These are phyloP conservation scores for Parus major DNA, from an alignment of 2,113 vertebrate species.

Conservation along the genomic window DNA sequence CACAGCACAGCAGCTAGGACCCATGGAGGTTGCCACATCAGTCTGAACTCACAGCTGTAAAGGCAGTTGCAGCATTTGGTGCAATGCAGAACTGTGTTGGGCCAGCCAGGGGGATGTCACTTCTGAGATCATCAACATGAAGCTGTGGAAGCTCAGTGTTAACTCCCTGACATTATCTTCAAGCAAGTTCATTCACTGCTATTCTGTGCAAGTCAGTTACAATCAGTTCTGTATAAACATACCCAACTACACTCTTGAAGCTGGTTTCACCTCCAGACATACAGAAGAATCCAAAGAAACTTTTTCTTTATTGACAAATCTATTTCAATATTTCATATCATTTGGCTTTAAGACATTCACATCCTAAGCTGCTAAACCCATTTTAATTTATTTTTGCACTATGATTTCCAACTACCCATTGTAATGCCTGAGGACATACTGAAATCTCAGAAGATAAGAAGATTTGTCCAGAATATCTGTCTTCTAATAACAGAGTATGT, in stretches of 20 bases:
- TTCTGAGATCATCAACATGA: background rate
- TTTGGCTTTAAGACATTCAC: background rate
- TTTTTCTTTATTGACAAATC: background rate
- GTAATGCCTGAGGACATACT: background rate
- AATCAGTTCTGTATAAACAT: background rate
- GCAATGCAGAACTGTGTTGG: slow-evolving; percentile 16
- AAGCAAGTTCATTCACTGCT: background rate
- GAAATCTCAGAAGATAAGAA: background rate
- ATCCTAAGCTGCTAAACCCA: background rate
- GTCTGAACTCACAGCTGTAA: background rate
- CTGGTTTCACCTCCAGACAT: background rate
- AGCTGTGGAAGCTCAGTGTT: background rate
- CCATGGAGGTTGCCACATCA: background rate
- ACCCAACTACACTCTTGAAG: background rate
- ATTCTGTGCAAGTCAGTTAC: background rate
- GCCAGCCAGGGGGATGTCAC: background rate
- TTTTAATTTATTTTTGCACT: slow-evolving; percentile 44
- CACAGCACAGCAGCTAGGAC: background rate
- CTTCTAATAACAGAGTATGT: background rate
- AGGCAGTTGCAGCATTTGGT: background rate
- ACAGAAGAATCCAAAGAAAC: background rate
- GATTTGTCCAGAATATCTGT: background rate
- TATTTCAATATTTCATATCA: slow-evolving; percentile 8
- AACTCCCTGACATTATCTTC: background rate
- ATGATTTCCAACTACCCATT: background rate